These are phyloP conservation scores for Hypotaenidia okinawae DNA, from an alignment of 2,797 vertebrate genomes.

Conservation along the genomic window DNA sequence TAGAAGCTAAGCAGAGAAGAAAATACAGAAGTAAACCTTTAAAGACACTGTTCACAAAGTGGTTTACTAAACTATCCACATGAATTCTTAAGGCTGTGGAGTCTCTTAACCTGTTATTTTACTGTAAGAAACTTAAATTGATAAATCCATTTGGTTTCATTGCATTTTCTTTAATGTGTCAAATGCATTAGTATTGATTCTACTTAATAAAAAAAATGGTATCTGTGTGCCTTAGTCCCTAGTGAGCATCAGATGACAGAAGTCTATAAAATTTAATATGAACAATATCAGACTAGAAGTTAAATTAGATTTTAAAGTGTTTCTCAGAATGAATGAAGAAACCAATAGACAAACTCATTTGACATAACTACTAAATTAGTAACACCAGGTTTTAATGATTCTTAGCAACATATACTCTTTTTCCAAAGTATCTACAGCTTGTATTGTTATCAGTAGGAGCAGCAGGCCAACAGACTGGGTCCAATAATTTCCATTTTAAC, in stretches of 20 bases:
- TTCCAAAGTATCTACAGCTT: neutral
- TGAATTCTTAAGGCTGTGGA: neutral
- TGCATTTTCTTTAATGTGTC: constrained; percentile 7
- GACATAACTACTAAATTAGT: neutral
- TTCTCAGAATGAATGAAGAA: neutral
- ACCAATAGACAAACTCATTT: neutral
- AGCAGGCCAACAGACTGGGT: neutral
- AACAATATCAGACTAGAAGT: neutral
- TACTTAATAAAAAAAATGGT: neutral
- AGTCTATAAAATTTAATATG: constrained; percentile 15
- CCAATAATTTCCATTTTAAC: neutral
- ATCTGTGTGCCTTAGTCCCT: neutral
- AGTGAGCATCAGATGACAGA: neutral
- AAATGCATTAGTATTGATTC: constrained; percentile 48
- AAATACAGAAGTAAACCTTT: neutral
- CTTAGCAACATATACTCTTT: neutral
- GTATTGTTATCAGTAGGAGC: neutral
- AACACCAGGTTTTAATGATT: neutral
- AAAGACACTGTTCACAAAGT: neutral
- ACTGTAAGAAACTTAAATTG: neutral
- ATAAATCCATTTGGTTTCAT: neutral
- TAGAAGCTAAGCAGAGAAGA: neutral
- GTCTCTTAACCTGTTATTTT: neutral
- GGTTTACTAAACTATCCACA: neutral
- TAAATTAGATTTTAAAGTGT: neutral